Evolutionary conservation across 2,113 vertebrate genomes (phyloP), one percentile per base, ranked within the genome.

Genomic region (Hucho hucho): DNA sequence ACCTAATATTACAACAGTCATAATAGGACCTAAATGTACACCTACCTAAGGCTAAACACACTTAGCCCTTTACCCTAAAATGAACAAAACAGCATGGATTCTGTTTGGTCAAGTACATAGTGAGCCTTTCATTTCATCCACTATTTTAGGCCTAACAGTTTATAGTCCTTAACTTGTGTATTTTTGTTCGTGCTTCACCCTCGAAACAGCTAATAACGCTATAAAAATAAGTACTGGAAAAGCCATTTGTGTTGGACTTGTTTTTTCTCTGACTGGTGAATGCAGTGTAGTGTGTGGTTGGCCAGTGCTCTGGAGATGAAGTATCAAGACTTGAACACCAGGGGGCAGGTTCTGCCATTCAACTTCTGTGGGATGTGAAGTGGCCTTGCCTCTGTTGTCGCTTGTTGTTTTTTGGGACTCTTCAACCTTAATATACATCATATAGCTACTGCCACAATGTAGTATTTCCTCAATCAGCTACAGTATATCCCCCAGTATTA

Each of bases 151-250:
- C 70, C 13, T 32, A 77, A 79, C 66, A 70, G 72, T 90, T 90
- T 89, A 87, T 80, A 83, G 80, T 84, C 73, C 65, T 81, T 71
- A 84, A 73, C 43, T 80, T 89, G 81, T 87, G 77, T 91, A 84
- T 88, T 91, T 92, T 87, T 90, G 46, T 66, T 81, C 78, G 84
- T 81, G 76, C 82, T 88, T 90, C 77, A 67, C 72, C 80, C 83
- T 84, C 72, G 70, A 87, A 88, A 87, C 86, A 86, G 79, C 85
- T 89, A 86, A 89, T 90, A 88, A 91, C 90, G 78, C 77, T 87
- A 90, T 84, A 85, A 87, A 87, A 72, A 83, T 84, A 84, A 68
- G 69, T 22, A 73, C 84, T 88, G 87, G 88, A 84, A 91, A 92
- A 87, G 75, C 82, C 76, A 87, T 87, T 86, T 88, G 64, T 68